Conservation (phyloP, 2,113 vertebrate genomes). For the Neoarius graeffei region DNA sequence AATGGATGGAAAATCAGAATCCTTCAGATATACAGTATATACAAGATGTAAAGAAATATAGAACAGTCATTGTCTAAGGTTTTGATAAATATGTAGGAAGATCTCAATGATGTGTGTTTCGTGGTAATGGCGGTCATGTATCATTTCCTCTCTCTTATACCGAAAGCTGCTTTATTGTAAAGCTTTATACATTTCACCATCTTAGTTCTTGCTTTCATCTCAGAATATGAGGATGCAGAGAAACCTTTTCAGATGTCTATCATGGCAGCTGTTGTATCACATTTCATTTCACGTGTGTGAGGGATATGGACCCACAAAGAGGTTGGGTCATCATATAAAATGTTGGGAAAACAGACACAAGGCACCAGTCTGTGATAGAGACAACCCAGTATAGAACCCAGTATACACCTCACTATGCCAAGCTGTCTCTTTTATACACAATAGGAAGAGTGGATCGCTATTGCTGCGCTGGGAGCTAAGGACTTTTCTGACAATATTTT, state of each 20-base stretch:
- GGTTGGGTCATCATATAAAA: neutral
- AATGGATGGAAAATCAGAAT: too few species aligned
- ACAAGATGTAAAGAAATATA: neutral
- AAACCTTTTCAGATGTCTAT: conserved; percentile 35
- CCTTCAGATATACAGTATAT: too few species aligned
- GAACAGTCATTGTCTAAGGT: neutral
- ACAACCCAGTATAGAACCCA: neutral
- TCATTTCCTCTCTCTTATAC: neutral
- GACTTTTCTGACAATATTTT: neutral
- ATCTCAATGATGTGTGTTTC: neutral
- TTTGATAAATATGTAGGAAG: neutral
- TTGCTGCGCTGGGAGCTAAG: neutral
- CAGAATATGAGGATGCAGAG: conserved; percentile 39
- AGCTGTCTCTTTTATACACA: neutral
- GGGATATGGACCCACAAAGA: neutral
- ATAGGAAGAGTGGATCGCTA: neutral
- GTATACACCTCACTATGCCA: neutral
- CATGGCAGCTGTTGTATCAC: conserved; percentile 18
- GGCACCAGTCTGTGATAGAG: neutral
- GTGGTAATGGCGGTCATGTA: conserved; percentile 36
- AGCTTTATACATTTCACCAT: conserved; percentile 1
- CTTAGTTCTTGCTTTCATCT: conserved; percentile 10
- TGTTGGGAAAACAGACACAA: neutral
- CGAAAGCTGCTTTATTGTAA: conserved; percentile 12
- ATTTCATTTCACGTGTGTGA: conserved; percentile 4